These are phyloP conservation scores for Popillia japonica DNA, from an alignment of 1,140 invertebrate species.

Conservation along the genomic window DNA sequence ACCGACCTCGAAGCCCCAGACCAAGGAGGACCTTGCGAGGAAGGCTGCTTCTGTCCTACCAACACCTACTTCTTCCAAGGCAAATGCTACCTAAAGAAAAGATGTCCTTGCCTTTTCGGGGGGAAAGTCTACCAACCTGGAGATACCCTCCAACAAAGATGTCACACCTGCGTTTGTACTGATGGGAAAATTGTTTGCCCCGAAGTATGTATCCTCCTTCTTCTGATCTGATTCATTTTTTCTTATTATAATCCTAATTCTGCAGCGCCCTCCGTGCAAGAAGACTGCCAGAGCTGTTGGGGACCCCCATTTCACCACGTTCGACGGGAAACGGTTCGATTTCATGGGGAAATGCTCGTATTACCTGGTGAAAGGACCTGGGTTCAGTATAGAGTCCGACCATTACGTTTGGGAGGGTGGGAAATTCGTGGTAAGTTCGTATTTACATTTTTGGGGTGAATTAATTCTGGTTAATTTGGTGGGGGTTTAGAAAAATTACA, in stretches of 20 bases:
- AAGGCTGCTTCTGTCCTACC: conserved; percentile 86
- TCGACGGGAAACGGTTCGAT: conserved; percentile 82
- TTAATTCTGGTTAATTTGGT: not conserved
- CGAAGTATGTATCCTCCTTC: conserved; percentile 54
- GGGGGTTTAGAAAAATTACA: not conserved
- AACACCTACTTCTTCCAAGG: conserved; percentile 75
- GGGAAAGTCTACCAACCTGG: conserved; percentile 78
- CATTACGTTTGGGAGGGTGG: not conserved
- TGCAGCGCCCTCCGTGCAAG: not conserved
- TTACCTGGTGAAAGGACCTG: conserved; percentile 64
- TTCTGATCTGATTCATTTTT: too few relatives aligned
- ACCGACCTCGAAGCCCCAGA: conserved; percentile 50
- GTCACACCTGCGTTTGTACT: conserved; percentile 82
- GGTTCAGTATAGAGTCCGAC: not conserved
- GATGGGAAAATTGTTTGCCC: conserved; percentile 82
- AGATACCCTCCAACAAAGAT: conserved; percentile 76
- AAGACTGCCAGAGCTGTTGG: conserved; percentile 70
- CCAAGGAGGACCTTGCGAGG: conserved; percentile 69
- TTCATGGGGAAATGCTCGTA: conserved; percentile 92
- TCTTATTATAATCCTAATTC: not conserved
- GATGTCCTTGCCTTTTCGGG: conserved; percentile 80
- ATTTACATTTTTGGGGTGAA: not conserved
- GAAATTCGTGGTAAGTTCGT: not conserved
- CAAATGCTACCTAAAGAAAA: conserved; percentile 71
- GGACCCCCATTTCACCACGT: conserved; percentile 90